A percentile compares a stretch with the other conserved stretches of the same genome.
Conservation (phyloP, 2,113 vertebrate genomes). For the Tonatia bakeri region DNA sequence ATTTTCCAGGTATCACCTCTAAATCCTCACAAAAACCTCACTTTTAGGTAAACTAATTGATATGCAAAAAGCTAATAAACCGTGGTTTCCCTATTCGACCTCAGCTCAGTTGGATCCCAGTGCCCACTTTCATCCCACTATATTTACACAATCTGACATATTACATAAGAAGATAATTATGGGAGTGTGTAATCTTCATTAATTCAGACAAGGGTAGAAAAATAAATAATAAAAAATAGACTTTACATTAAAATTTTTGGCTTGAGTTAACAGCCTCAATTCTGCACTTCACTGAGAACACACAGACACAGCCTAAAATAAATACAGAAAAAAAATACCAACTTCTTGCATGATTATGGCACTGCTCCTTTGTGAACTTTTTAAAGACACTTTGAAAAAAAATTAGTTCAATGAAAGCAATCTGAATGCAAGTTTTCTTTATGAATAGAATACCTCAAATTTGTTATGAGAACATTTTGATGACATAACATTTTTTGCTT, state of each 20-base stretch:
- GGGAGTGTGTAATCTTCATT: conserved; percentile 1
- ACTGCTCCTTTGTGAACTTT: not conserved
- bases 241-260: not conserved
- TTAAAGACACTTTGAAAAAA: not conserved
- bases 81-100: not conserved
- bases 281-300: not conserved
- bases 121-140: not conserved
- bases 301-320: not conserved
- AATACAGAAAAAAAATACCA: not conserved
- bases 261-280: not conserved
- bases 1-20: conserved; percentile 3
- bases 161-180: not conserved
- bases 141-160: not conserved
- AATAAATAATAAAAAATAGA: not conserved
- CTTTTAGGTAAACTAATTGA: conserved; percentile 4
- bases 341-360: not conserved
- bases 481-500: not conserved
- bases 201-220: not conserved
- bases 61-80: not conserved
- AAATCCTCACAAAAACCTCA: not conserved
- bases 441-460: conserved; percentile 2
- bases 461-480: conserved; percentile 2
- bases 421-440: conserved; percentile 14
- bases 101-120: not conserved
- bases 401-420: not conserved